These are phyloP conservation scores for Aurelia aurita complex sp. Pacific DNA, from an alignment of 30 jellyfish, hydroid and myxozoan species.

Conservation along the genomic window DNA sequence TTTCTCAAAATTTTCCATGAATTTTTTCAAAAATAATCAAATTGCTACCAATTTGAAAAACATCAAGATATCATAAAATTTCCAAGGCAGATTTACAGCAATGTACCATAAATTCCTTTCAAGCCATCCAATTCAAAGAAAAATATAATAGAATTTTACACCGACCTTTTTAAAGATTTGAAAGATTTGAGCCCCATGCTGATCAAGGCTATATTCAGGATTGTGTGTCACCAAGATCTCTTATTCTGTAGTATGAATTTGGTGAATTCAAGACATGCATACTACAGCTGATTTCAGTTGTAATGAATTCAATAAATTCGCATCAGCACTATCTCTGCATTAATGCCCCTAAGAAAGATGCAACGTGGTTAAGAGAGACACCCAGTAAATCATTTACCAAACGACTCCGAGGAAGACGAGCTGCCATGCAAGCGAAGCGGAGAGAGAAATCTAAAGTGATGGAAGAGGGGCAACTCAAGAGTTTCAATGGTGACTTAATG, in stretches of 20 bases:
- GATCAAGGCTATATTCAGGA: too few relatives aligned
- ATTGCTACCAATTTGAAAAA: too few relatives aligned
- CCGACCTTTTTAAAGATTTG: too few relatives aligned
- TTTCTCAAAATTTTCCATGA: too few relatives aligned
- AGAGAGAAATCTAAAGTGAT: neutral
- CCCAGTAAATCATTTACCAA: slow-evolving; percentile 27
- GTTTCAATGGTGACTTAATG: neutral
- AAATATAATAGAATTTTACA: too few relatives aligned
- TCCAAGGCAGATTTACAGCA: too few relatives aligned
- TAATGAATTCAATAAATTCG: slow-evolving; percentile 55
- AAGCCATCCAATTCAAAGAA: too few relatives aligned
- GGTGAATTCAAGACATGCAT: slow-evolving; percentile 6
- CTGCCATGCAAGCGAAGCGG: slow-evolving; percentile 7
- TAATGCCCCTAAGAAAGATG: slow-evolving; percentile 4
- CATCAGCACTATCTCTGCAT: slow-evolving; percentile 64
- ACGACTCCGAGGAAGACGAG: slow-evolving; percentile 4
- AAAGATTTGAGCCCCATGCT: too few relatives aligned
- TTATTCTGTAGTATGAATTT: slow-evolving; percentile 50
- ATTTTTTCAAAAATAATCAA: too few relatives aligned
- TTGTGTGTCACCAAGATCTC: too few relatives aligned
- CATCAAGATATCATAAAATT: too few relatives aligned
- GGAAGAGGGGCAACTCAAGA: slow-evolving; percentile 3
- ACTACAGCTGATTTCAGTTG: slow-evolving; percentile 38
- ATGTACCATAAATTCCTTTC: too few relatives aligned
- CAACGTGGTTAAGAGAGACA: slow-evolving; percentile 13